Conservation (phyloP, 2,888 invertebrate species). For the Rhaphigaster nebulosa region DNA sequence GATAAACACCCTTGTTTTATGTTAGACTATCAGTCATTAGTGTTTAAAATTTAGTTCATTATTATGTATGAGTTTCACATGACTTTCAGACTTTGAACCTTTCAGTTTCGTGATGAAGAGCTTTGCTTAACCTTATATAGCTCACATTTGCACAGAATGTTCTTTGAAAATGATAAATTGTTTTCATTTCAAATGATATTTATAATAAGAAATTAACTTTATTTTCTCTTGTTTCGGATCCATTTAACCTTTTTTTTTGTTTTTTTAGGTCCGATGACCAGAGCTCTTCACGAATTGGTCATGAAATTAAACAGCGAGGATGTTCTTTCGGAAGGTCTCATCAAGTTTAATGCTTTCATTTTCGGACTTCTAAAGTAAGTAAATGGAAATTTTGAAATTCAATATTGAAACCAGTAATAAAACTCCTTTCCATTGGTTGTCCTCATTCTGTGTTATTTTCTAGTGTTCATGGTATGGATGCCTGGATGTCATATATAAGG, state of each 20-base stretch:
- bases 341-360: constrained; percentile 91
- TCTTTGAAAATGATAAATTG: neutral
- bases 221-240: no score
- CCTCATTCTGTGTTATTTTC: constrained; percentile 43
- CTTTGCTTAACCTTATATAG: no score
- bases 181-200: neutral
- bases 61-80: neutral
- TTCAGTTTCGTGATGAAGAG: no score
- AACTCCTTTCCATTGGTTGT: neutral
- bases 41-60: no score
- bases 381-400: constrained; percentile 68
- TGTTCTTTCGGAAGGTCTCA: constrained; percentile 84
- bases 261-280: constrained; percentile 80
- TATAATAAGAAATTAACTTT: neutral
- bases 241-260: constrained; percentile 30
- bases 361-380: constrained; percentile 86
- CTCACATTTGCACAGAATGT: neutral
- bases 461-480: constrained; percentile 88
- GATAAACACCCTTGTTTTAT: no score
- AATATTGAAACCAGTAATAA: neutral
- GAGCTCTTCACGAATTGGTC: constrained; percentile 86
- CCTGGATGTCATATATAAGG: constrained; percentile 89
- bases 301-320: constrained; percentile 86
- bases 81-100: no score
- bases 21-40: no score